phyloP scores from a whole-genome alignment of 2,113 vertebrate genomes.

The Lagenorhynchus albirostris region DNA sequence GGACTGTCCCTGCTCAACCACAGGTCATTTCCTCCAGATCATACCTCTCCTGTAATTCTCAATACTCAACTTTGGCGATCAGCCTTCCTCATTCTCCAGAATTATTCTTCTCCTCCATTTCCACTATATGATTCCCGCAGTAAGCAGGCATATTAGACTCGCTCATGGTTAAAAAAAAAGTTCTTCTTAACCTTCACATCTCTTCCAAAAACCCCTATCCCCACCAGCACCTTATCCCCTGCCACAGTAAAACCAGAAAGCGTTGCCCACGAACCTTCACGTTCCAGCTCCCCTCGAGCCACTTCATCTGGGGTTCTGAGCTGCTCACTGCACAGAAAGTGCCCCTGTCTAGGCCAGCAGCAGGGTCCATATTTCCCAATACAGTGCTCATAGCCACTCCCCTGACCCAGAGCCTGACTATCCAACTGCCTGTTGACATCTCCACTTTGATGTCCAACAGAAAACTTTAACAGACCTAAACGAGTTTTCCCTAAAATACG shows the following conservation, averaged over 20 bases:
- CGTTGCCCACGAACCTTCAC: background rate
- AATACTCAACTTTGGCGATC: background rate
- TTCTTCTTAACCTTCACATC: background rate
- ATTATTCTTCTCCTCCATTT: background rate
- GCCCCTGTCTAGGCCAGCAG: background rate
- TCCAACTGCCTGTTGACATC: background rate
- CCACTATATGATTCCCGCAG: background rate
- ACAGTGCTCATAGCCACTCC: background rate
- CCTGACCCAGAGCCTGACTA: background rate
- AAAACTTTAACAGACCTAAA: background rate
- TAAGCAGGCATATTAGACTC: background rate
- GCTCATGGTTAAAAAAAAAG: background rate
- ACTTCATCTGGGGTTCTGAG: background rate
- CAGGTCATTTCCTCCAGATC: background rate
- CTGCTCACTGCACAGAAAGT: too few relatives aligned
- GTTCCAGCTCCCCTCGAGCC: background rate
- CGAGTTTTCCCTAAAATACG: background rate
- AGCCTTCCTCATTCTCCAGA: background rate
- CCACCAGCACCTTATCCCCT: background rate
- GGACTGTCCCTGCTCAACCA: background rate
- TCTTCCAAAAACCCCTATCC: background rate
- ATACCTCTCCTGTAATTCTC: background rate
- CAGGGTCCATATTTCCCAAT: too few relatives aligned
- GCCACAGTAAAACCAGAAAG: background rate
- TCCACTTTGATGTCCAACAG: background rate